phyloP scores from a whole-genome alignment of 1,140 invertebrate species.

The Muscidifurax raptorellus region DNA sequence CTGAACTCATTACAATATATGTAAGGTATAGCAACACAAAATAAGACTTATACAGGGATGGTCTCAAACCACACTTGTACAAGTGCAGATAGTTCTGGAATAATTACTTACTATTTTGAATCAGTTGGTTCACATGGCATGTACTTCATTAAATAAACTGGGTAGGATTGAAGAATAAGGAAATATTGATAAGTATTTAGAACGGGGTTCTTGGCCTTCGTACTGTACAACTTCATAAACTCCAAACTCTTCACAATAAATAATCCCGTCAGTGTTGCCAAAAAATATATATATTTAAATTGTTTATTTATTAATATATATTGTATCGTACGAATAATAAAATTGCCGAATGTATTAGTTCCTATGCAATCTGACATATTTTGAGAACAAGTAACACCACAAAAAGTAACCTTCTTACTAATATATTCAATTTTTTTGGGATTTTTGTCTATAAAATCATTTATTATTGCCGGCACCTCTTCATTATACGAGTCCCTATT shows the following conservation, averaged over 20 bases:
- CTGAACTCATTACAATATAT: too few species aligned
- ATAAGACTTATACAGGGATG: too few species aligned
- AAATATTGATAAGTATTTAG: background rate
- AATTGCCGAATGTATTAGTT: background rate
- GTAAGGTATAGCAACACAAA: too few species aligned
- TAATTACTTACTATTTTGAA: too few species aligned
- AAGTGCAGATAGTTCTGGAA: too few species aligned
- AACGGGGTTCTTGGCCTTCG: background rate
- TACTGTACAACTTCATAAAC: slow-evolving; percentile 13
- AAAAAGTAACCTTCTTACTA: background rate
- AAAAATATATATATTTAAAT: background rate
- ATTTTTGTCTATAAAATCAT: background rate
- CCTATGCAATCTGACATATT: background rate
- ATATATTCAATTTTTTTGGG: background rate
- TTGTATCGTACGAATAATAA: background rate
- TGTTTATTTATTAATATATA: background rate
- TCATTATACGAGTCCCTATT: background rate
- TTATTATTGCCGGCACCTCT: background rate
- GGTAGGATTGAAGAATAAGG: background rate
- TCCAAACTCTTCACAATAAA: background rate
- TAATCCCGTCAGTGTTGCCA: background rate
- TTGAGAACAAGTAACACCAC: background rate
- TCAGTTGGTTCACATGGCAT: too few species aligned
- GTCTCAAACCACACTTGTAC: too few species aligned
- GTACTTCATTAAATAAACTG: too few species aligned